Percentiles rank a stretch among this genome's conserved stretches.
phyloP scores from a whole-genome alignment of 2,888 invertebrate genomes.

The Norana najaformis region DNA sequence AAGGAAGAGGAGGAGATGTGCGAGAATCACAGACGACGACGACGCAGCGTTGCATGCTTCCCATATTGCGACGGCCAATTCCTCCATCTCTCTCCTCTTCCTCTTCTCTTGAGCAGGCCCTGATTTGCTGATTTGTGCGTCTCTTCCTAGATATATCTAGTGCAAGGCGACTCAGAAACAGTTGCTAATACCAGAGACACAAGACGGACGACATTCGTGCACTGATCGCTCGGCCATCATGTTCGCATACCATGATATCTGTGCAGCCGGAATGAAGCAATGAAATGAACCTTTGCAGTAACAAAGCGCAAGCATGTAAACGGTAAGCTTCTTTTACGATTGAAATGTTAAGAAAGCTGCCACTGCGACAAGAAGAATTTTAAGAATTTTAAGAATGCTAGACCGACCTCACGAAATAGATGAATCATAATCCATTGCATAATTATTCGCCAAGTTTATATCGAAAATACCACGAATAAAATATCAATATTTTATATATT shows the following conservation, averaged over 20 bases:
- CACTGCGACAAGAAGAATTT: neutral
- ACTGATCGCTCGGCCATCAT: neutral
- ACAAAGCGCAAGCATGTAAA: neutral
- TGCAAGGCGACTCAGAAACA: neutral
- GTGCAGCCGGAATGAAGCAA: neutral
- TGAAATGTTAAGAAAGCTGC: no score
- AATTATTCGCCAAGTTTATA: neutral
- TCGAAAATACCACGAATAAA: no score
- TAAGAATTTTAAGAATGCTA: neutral
- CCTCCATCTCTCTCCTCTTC: neutral
- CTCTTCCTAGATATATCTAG: no score
- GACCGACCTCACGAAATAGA: neutral
- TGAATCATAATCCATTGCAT: neutral
- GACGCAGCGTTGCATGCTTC: neutral
- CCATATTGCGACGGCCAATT: neutral
- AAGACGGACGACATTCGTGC: neutral
- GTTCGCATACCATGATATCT: neutral
- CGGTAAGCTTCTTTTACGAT: neutral
- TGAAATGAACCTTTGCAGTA: neutral
- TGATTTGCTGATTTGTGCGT: neutral
- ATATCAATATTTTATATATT: no score
- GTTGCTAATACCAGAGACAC: neutral
- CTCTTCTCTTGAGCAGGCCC: neutral
- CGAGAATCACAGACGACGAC: neutral
- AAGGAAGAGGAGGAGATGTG: neutral